phyloP scores from a whole-genome alignment of 2,113 vertebrate genomes.

The Columba janthina region DNA sequence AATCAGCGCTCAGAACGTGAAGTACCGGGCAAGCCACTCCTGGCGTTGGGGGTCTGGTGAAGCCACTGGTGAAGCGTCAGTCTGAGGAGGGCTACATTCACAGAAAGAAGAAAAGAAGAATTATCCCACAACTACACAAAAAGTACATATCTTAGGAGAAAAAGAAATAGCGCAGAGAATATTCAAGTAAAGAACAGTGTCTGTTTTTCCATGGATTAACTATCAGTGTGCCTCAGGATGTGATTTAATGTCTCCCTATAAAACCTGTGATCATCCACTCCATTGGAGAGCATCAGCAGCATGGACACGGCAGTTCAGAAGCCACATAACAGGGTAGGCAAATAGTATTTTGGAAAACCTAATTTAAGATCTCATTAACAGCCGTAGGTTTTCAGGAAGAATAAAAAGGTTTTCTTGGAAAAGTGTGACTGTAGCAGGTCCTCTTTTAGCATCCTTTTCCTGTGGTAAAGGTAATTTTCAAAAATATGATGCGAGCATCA shows the following conservation, averaged over 20 bases:
- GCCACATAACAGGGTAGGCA: neutral
- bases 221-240: neutral
- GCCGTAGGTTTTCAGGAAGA: neutral
- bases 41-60: slow-evolving; percentile 93
- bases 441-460: slow-evolving; percentile 77
- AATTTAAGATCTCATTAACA: neutral
- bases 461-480: slow-evolving; percentile 31
- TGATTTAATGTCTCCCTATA: slow-evolving; percentile 1
- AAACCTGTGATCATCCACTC: slow-evolving; percentile 60
- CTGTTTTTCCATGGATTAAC: neutral
- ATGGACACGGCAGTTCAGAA: slow-evolving; percentile 38
- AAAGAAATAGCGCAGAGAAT: neutral
- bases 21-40: slow-evolving; percentile 99
- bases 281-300: slow-evolving; percentile 72
- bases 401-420: slow-evolving; percentile 44
- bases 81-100: slow-evolving; percentile 93
- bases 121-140: slow-evolving; percentile 52
- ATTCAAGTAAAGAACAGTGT: neutral
- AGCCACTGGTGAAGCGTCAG: slow-evolving; percentile 86
- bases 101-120: slow-evolving; percentile 50
- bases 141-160: neutral
- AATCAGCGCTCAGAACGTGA: slow-evolving; percentile 91
- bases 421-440: slow-evolving; percentile 22
- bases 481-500: slow-evolving; percentile 69
- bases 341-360: neutral